Conservation (phyloP, 2,113 vertebrate species). For the Clupea harengus region DNA sequence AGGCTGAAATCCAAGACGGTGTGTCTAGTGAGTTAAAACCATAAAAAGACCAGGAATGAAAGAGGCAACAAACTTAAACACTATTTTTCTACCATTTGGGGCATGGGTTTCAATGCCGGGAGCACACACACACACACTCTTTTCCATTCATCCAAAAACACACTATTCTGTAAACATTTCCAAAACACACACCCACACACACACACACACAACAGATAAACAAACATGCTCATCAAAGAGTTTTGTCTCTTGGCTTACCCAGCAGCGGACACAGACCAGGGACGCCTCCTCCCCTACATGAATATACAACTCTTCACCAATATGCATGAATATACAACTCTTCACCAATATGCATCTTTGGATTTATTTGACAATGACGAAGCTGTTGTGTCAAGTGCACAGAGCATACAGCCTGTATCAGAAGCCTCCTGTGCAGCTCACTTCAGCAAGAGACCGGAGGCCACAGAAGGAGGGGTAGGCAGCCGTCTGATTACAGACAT, state of each 20-base stretch:
- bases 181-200: not conserved
- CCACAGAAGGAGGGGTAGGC: too few relatives aligned
- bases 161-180: not conserved
- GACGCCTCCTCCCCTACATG: not conserved
- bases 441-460: too few relatives aligned
- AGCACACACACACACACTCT: not conserved
- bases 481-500: too few relatives aligned
- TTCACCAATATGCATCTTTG: too few relatives aligned
- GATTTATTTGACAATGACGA: too few relatives aligned
- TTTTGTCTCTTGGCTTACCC: not conserved
- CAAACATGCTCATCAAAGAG: slow-evolving; percentile 1
- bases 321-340: too few relatives aligned
- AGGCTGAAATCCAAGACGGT: slow-evolving; percentile 39
- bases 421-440: too few relatives aligned
- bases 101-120: not conserved
- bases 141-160: not conserved
- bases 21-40: slow-evolving; percentile 23
- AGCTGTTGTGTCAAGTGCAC: too few relatives aligned
- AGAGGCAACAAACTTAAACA: not conserved
- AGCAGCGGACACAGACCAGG: not conserved
- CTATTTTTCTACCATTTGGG: not conserved
- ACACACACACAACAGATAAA: not conserved
- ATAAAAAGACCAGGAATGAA: slow-evolving; percentile 8
- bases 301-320: too few relatives aligned
- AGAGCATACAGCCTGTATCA: too few relatives aligned